Evolutionary conservation across 2,888 invertebrate species (phyloP).

Genomic region (Patella depressa): DNA sequence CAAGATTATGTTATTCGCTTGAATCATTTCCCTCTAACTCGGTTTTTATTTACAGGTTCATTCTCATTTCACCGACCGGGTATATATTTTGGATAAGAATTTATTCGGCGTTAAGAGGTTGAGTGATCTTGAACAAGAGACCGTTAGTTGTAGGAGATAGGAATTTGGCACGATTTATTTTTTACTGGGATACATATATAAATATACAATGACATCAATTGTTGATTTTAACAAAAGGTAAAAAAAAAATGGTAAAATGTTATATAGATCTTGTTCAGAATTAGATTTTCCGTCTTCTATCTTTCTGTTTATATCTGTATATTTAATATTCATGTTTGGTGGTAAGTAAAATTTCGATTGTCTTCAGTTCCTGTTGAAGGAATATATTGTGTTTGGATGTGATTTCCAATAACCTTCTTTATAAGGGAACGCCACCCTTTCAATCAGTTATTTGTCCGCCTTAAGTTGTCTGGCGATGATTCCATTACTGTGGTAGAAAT

Average conservation of each 20-base stretch:
- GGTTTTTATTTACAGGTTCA: background rate
- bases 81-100: background rate
- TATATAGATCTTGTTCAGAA: background rate
- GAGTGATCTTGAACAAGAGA: background rate
- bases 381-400: background rate
- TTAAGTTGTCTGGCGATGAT: no score
- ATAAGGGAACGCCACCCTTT: background rate
- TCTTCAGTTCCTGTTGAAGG: background rate
- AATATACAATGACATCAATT: background rate
- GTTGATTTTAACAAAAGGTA: background rate
- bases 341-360: background rate
- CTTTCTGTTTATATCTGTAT: background rate
- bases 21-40: no score
- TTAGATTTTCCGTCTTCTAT: background rate
- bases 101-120: background rate
- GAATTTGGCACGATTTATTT: background rate
- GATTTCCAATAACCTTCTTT: background rate
- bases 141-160: background rate
- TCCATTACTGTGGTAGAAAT: background rate
- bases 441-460: background rate
- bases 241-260: background rate
- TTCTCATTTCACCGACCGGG: background rate
- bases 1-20: no score
- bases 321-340: no score
- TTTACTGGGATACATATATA: background rate